Conservation (phyloP, 2,113 vertebrate genomes). For the Pomatorhinus ruficollis region DNA sequence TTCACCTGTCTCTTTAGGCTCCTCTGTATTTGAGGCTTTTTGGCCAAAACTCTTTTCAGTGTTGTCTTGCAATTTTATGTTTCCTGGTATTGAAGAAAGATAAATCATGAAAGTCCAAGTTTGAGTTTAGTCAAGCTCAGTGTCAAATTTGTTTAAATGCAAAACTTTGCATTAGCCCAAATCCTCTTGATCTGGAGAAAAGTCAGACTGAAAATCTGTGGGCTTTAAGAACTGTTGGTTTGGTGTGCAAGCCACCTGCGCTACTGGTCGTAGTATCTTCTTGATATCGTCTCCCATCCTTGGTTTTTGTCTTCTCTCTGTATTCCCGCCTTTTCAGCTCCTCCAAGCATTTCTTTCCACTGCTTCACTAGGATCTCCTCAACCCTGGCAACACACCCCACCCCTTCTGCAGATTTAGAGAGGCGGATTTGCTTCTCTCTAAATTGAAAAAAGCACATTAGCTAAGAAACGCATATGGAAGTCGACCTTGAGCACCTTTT, state of each 20-base stretch:
- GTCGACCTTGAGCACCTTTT: neutral
- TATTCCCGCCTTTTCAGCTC: neutral
- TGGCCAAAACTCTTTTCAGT: neutral
- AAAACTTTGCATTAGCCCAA: neutral
- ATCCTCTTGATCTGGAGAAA: neutral
- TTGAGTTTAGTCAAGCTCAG: neutral
- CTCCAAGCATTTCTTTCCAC: neutral
- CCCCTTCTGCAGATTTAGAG: neutral
- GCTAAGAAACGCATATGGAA: neutral
- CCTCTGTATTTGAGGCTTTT: neutral
- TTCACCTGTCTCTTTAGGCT: neutral
- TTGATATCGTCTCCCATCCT: neutral
- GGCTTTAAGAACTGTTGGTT: neutral
- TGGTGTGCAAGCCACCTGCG: neutral
- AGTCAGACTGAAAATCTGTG: neutral
- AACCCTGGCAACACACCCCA: accelerated
- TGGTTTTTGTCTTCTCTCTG: neutral
- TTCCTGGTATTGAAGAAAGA: neutral
- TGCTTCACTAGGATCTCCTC: neutral
- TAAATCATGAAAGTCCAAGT: neutral
- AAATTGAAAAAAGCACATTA: neutral
- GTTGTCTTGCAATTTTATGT: neutral
- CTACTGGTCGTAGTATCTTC: neutral
- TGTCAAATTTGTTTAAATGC: neutral
- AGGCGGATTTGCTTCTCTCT: neutral